These are phyloP conservation scores for Rhagonycha fulva DNA, from an alignment of 2,888 invertebrate species.

Conservation along the genomic window DNA sequence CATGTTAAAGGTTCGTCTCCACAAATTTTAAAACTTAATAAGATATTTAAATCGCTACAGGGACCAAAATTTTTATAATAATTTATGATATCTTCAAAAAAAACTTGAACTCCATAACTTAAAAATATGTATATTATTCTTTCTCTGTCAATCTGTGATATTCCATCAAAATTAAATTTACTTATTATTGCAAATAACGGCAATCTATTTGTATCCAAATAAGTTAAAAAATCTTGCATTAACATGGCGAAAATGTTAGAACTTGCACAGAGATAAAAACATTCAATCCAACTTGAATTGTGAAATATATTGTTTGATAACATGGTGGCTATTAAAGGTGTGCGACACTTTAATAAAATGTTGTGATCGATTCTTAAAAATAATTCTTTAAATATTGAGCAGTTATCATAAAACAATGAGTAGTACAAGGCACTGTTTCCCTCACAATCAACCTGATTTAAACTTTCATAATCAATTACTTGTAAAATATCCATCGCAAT, in stretches of 20 bases:
- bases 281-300: slow-evolving; percentile 9
- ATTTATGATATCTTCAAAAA: slow-evolving; percentile 4
- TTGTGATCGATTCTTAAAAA: neutral
- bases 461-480: slow-evolving; percentile 37
- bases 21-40: neutral
- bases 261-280: slow-evolving; percentile 17
- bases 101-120: slow-evolving; percentile 11
- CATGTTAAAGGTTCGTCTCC: neutral
- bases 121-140: slow-evolving; percentile 16
- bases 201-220: neutral
- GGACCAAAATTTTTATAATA: neutral
- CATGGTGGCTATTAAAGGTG: neutral
- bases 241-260: neutral
- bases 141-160: slow-evolving; percentile 10
- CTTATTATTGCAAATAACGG: neutral
- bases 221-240: neutral
- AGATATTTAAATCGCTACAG: neutral
- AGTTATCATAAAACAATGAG: slow-evolving; percentile 2
- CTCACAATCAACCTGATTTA: slow-evolving; percentile 30
- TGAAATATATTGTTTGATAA: neutral
- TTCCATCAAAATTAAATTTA: neutral
- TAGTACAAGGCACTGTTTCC: slow-evolving; percentile 11
- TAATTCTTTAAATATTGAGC: slow-evolving; percentile 13
- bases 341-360: neutral
- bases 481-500: slow-evolving; percentile 33